These are phyloP conservation scores for Campoplex nolae DNA, from an alignment of 2,888 invertebrate species.

Conservation along the genomic window DNA sequence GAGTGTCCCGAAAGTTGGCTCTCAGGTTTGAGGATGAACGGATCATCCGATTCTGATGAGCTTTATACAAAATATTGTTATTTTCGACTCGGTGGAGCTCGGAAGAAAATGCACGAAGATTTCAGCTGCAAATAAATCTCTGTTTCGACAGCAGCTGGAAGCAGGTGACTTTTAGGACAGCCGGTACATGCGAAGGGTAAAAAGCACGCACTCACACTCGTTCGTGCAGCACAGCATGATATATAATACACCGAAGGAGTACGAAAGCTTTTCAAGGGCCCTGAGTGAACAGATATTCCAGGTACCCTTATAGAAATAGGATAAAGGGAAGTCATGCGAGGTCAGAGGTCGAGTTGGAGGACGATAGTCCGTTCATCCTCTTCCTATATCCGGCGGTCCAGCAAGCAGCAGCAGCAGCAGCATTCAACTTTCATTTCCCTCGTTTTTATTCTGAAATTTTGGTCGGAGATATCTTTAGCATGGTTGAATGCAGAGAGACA, in stretches of 20 bases:
- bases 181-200: not conserved
- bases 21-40: not conserved
- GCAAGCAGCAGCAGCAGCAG: not conserved
- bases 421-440: conserved; percentile 37
- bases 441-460: conserved; percentile 38
- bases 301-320: conserved; percentile 71
- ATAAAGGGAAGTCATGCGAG: conserved; percentile 67
- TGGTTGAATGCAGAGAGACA: conserved; percentile 23
- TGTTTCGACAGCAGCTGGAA: not conserved
- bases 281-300: conserved; percentile 50
- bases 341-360: conserved; percentile 56
- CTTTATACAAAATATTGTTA: not conserved
- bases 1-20: not conserved
- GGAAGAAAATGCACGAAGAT: too few species aligned
- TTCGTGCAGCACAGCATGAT: not conserved
- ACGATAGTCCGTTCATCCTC: conserved; percentile 46
- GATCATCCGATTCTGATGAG: not conserved
- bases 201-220: not conserved
- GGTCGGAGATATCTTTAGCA: conserved; percentile 28
- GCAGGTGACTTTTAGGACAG: not conserved
- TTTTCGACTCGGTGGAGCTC: not conserved
- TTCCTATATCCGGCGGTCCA: conserved; percentile 12
- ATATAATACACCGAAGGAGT: conserved; percentile 14
- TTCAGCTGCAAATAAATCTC: too few species aligned
- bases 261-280: conserved; percentile 34